A percentile compares a stretch with the other conserved stretches of the same genome.
phyloP scores from a whole-genome alignment of 2,888 invertebrate genomes.

The Bruchidius siliquastri region DNA sequence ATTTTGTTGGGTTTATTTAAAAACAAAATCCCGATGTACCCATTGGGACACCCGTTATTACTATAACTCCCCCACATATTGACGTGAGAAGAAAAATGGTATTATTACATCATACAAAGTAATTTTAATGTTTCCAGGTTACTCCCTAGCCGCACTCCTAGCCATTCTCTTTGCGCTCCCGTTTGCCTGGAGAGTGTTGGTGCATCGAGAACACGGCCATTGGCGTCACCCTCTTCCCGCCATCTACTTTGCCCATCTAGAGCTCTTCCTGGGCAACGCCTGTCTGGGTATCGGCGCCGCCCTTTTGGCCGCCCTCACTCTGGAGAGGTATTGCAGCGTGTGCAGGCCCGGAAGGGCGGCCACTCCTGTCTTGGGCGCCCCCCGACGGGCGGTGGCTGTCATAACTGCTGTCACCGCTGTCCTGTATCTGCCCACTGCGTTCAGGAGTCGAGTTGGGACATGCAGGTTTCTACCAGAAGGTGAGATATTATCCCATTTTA shows the following conservation, averaged over 20 bases:
- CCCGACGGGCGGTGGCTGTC: slow-evolving; percentile 59
- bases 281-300: slow-evolving; percentile 71
- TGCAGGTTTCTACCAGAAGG: slow-evolving; percentile 46
- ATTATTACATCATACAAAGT: no score
- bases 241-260: slow-evolving; percentile 65
- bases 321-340: slow-evolving; percentile 70
- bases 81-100: no score
- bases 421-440: slow-evolving; percentile 65
- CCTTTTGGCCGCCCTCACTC: slow-evolving; percentile 69
- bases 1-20: no score
- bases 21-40: no score
- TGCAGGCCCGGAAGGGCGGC: slow-evolving; percentile 67
- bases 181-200: slow-evolving; percentile 61
- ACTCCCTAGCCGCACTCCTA: slow-evolving; percentile 72
- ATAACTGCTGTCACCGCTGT: slow-evolving; percentile 62
- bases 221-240: slow-evolving; percentile 63
- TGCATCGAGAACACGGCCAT: slow-evolving; percentile 61
- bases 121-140: slow-evolving; percentile 58
- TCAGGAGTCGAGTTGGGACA: slow-evolving; percentile 56
- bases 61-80: no score
- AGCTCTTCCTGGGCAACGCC: slow-evolving; percentile 67
- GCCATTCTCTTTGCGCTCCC: slow-evolving; percentile 67
- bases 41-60: no score
- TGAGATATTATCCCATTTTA: no score
- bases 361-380: slow-evolving; percentile 57